Evolutionary conservation across 2,888 invertebrate species (phyloP).

Genomic region (Nephrotoma flavescens): DNA sequence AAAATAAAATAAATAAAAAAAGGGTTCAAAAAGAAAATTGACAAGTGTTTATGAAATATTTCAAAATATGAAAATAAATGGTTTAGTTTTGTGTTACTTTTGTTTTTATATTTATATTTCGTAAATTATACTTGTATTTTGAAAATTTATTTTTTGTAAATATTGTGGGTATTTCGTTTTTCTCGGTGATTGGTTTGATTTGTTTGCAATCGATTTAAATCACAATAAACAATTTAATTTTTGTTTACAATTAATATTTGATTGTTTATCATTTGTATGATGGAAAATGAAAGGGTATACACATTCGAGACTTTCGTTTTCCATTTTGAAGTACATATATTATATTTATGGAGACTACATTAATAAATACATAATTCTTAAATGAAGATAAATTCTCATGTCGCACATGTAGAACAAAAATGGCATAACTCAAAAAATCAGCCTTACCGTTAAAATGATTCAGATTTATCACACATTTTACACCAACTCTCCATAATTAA

Average conservation of each 20-base stretch:
- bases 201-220: background rate
- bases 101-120: background rate
- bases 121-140: background rate
- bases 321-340: too few species aligned
- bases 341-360: too few species aligned
- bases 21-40: background rate
- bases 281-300: too few species aligned
- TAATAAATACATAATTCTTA: too few species aligned
- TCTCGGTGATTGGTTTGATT: background rate
- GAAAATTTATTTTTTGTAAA: background rate
- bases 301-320: too few species aligned
- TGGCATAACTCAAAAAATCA: background rate
- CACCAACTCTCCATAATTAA: too few species aligned
- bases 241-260: background rate
- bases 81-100: background rate
- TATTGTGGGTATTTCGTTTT: background rate
- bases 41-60: background rate
- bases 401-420: background rate
- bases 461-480: background rate
- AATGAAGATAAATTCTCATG: background rate
- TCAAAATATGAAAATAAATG: background rate
- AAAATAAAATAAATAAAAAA: background rate
- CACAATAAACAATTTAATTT: background rate
- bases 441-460: background rate
- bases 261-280: background rate